Conservation (phyloP, 1,140 invertebrate genomes). For the Acromyrmex heyeri region DNA sequence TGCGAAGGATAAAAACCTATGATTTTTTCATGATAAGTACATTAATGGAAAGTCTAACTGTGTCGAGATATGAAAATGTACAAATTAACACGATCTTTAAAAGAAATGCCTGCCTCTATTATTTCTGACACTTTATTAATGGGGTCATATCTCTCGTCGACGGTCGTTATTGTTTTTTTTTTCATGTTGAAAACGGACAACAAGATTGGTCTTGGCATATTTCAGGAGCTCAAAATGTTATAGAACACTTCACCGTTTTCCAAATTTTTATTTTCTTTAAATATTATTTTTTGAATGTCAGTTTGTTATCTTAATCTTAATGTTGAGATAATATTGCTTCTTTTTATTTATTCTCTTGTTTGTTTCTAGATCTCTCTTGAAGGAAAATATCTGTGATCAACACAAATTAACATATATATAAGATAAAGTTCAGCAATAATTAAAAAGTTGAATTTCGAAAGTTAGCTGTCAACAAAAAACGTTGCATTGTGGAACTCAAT, state of each 20-base stretch:
- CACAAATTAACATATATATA: slow-evolving; percentile 30
- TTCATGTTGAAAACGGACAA: neutral
- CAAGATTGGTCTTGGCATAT: slow-evolving; percentile 28
- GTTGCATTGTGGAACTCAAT: slow-evolving; percentile 57
- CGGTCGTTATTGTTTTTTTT: slow-evolving; percentile 17
- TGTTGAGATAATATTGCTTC: neutral
- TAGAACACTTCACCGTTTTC: neutral
- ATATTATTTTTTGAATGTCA: neutral
- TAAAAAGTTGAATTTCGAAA: slow-evolving; percentile 49
- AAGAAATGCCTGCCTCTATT: slow-evolving; percentile 40
- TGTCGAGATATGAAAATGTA: neutral
- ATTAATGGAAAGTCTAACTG: neutral
- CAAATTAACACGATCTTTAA: slow-evolving; percentile 36
- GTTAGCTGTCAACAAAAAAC: slow-evolving; percentile 3
- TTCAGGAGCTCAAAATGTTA: slow-evolving; percentile 27
- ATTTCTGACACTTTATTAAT: slow-evolving; percentile 56
- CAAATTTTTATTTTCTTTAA: neutral
- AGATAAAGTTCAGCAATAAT: slow-evolving; percentile 20
- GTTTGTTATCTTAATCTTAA: neutral
- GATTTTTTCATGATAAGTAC: neutral
- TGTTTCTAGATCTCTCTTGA: neutral
- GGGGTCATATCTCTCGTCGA: neutral
- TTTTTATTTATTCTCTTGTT: neutral
- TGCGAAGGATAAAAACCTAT: neutral
- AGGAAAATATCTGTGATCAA: neutral